These are phyloP conservation scores for Ptyas mucosa DNA, from an alignment of 2,113 vertebrate genomes.

Conservation along the genomic window DNA sequence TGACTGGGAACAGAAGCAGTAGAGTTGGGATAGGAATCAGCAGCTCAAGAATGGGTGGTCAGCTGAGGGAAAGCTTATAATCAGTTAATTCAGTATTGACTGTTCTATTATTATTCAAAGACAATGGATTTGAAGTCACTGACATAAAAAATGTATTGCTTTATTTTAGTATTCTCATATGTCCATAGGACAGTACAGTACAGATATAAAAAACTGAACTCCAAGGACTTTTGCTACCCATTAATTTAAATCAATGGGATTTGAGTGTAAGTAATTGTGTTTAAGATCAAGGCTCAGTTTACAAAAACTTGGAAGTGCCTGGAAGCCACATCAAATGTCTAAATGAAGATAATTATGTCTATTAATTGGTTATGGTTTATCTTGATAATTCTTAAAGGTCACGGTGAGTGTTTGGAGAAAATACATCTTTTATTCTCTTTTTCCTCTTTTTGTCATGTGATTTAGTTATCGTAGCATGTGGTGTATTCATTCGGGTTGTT, in stretches of 20 bases:
- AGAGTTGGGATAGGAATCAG: background rate
- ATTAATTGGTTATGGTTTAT: background rate
- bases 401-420: constrained; percentile 47
- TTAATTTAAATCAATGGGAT: background rate
- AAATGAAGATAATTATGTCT: background rate
- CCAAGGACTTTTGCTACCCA: background rate
- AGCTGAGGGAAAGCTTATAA: background rate
- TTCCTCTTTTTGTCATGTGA: constrained; percentile 43
- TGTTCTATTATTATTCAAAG: constrained; percentile 13
- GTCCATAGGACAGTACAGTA: constrained; percentile 8
- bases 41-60: background rate
- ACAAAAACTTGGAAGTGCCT: background rate
- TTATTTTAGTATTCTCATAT: constrained; percentile 4
- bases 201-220: background rate
- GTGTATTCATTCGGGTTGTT: background rate
- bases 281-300: background rate
- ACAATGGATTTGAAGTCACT: background rate
- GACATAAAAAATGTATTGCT: background rate
- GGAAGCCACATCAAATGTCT: background rate
- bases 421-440: constrained; percentile 39
- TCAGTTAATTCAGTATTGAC: background rate
- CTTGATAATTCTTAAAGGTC: background rate
- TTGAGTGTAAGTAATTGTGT: background rate
- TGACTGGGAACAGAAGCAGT: background rate
- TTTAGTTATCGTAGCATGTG: constrained; percentile 43